phyloP scores from a whole-genome alignment of 2,888 invertebrate species.

The Rotaria socialis region DNA sequence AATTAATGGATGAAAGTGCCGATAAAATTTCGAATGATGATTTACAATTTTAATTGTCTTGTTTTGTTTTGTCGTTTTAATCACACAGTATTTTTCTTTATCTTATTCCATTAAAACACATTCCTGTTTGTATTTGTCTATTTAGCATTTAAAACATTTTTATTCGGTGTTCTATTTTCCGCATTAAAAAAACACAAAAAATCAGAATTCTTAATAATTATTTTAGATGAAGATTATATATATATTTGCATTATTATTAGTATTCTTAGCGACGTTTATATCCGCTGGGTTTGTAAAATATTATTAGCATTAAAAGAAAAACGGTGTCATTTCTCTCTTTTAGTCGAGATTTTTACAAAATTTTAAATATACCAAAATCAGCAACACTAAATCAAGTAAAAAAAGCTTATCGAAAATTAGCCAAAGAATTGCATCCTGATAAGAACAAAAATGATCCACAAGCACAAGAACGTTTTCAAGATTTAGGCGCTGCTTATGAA shows the following conservation, averaged over 20 bases:
- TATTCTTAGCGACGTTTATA: neutral
- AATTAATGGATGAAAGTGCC: neutral
- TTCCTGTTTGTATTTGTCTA: neutral
- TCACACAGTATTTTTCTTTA: neutral
- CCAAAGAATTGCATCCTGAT: slow-evolving; percentile 94
- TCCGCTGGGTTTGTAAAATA: neutral
- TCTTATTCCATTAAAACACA: too few relatives aligned
- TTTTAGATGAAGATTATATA: neutral
- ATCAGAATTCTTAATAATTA: neutral
- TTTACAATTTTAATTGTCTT: neutral
- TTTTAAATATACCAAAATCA: slow-evolving; percentile 76
- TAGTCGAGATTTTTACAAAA: slow-evolving; percentile 80
- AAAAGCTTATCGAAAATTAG: slow-evolving; percentile 88
- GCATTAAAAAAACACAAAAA: neutral
- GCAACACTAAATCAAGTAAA: slow-evolving; percentile 91
- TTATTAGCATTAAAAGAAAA: neutral
- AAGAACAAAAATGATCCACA: slow-evolving; percentile 89
- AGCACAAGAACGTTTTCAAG: slow-evolving; percentile 87
- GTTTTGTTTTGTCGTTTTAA: neutral
- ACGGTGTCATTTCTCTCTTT: neutral
- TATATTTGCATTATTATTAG: neutral
- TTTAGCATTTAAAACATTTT: neutral
- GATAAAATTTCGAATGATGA: neutral
- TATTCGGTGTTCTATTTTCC: slow-evolving; percentile 9
- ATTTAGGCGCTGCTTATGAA: slow-evolving; percentile 90